A percentile compares a stretch with the other conserved stretches of the same genome.
phyloP scores from a whole-genome alignment of 2,113 vertebrate species.

The Amia ocellicauda region DNA sequence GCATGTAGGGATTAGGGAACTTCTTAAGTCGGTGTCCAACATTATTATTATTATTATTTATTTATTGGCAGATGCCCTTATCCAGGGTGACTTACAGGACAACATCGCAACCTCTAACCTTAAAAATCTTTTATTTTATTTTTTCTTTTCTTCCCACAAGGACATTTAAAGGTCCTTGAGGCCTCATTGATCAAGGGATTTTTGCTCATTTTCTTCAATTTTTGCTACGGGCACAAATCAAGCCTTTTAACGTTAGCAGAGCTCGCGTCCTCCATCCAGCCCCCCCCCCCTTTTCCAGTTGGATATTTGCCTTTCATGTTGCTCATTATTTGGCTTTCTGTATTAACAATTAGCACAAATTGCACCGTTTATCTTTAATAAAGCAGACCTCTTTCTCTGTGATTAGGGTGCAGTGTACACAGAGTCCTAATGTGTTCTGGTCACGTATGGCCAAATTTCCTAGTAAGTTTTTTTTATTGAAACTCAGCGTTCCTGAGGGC shows the following conservation, averaged over 20 bases:
- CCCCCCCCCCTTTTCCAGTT: constrained; percentile 45
- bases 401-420: constrained; percentile 42
- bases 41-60: too few relatives aligned
- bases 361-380: constrained; percentile 40
- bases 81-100: too few relatives aligned
- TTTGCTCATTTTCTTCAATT: background rate
- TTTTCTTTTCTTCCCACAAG: background rate
- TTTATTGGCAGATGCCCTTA: too few relatives aligned
- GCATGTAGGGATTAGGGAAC: constrained; percentile 1
- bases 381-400: constrained; percentile 29
- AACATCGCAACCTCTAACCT: too few relatives aligned
- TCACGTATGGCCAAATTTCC: constrained; percentile 7
- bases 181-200: background rate
- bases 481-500: background rate
- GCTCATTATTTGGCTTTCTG: constrained; percentile 40
- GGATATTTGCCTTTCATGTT: constrained; percentile 53
- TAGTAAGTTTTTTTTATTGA: constrained; percentile 18
- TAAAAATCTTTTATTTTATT: background rate
- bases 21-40: constrained; percentile 4
- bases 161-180: constrained; percentile 1
- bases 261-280: constrained; percentile 26
- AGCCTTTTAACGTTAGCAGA: constrained; percentile 5
- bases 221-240: background rate
- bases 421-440: constrained; percentile 25
- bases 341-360: constrained; percentile 66